These are phyloP conservation scores for Anastatus disparis DNA, from an alignment of 1,140 invertebrate genomes.

Conservation along the genomic window DNA sequence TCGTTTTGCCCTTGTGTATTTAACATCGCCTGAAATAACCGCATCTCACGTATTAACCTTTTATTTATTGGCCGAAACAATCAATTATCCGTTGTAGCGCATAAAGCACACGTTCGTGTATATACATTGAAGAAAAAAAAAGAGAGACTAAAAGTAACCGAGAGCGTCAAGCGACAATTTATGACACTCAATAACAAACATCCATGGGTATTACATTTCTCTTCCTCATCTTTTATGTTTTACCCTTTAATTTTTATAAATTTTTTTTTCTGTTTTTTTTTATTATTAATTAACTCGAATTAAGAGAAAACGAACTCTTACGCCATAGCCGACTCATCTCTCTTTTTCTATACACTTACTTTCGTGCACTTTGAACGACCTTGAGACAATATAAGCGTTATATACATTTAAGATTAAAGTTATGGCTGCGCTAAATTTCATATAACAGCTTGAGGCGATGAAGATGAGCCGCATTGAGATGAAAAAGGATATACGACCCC, in stretches of 20 bases:
- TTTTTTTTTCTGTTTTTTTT: background rate
- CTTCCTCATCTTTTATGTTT: slow-evolving; percentile 6
- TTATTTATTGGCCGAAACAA: slow-evolving; percentile 26
- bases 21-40: slow-evolving; percentile 7
- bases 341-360: too few species aligned
- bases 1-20: background rate
- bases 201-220: background rate
- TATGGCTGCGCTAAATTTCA: background rate
- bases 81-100: slow-evolving; percentile 20
- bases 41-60: too few species aligned
- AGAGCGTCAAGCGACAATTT: slow-evolving; percentile 18
- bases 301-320: slow-evolving; percentile 19
- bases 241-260: too few species aligned
- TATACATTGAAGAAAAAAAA: slow-evolving; percentile 11
- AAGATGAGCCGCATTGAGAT: too few species aligned
- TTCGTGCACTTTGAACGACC: background rate
- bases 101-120: slow-evolving; percentile 17
- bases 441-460: background rate
- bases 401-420: slow-evolving; percentile 21
- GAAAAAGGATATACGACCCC: too few species aligned
- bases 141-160: too few species aligned
- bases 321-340: background rate
- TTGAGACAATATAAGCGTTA: slow-evolving; percentile 2
- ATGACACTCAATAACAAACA: slow-evolving; percentile 27
- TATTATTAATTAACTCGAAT: slow-evolving; percentile 26